Base-by-base conservation (phyloP, 1,140 invertebrate species). In the Saxidomus purpurata region DNA sequence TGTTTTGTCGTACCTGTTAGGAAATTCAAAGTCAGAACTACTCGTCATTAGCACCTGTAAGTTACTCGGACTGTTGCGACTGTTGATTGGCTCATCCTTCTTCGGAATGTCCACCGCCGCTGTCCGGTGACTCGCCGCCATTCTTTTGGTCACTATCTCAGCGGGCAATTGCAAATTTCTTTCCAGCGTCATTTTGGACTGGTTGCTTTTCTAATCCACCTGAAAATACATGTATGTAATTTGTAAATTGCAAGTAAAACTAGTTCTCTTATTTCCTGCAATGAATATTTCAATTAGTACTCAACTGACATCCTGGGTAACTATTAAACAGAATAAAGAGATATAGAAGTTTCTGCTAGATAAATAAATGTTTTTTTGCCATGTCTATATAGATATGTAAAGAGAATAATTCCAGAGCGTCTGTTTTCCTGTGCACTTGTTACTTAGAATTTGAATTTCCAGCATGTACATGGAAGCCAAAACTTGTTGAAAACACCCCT, bases 1-100 rank as follows among this genome's bases (percentile, higher is more conserved):
- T n/a, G n/a, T n/a, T n/a, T n/a, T n/a, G n/a, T n/a, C n/a, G n/a
- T 87, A 95, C 94, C 94, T 95, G 89, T 95, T 95, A 11, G 93
- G 92, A 85, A 95, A 95, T 69, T 96, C 95, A 76, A 95, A 93
- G 81, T 95, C 94, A 0, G 93, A 93, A 80, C 91, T 93, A 79
- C 93, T 95, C 87, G 94, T 94, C 55, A 96, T 94, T 22, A 96
- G 93, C 19, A 96, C 94, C 89, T 95, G 95, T 59, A 96, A 92
- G 8, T 94, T 95, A 67, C 94, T 95, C 15, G 95, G 95, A 74
- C 92, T 95, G 91, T 96, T 94, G 13, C 95, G 90, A 89, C 95
- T 95, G 92, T 94, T 93, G 76, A 96, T 95, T 28, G 95, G 95
- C 88, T 95, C 95, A 93, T 96, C 95, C 84, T 93, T 94, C 81